phyloP scores from a whole-genome alignment of 1,140 invertebrate species.

The Maconellicoccus hirsutus region DNA sequence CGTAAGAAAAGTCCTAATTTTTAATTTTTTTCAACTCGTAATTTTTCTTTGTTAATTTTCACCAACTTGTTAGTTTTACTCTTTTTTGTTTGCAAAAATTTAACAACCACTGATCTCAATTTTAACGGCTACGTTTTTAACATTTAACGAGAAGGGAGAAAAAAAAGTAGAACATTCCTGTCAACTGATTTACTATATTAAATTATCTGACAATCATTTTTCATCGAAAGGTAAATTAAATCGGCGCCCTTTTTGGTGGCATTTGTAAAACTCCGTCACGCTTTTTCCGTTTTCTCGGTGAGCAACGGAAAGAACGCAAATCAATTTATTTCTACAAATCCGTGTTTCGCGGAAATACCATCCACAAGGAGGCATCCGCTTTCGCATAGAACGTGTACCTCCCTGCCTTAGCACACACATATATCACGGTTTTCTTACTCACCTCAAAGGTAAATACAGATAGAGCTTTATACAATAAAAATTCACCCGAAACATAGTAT shows the following conservation, averaged over 20 bases:
- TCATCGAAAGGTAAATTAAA: slow-evolving; percentile 22
- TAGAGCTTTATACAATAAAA: not conserved
- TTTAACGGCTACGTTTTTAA: not conserved
- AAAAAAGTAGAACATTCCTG: slow-evolving; percentile 12
- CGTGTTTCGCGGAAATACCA: not conserved
- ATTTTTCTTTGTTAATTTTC: too few species aligned
- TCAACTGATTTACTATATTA: slow-evolving; percentile 20
- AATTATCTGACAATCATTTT: slow-evolving; percentile 22
- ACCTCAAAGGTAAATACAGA: not conserved
- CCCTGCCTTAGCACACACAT: too few species aligned
- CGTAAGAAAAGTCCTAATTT: too few species aligned
- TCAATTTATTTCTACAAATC: slow-evolving; percentile 19
- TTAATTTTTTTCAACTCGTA: too few species aligned
- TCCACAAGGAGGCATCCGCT: not conserved
- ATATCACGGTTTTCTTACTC: slow-evolving; percentile 4
- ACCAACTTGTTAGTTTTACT: too few species aligned
- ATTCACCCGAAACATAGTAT: not conserved
- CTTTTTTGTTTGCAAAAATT: not conserved
- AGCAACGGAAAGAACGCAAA: slow-evolving; percentile 6
- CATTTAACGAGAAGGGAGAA: not conserved
- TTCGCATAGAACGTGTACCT: not conserved
- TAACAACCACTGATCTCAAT: slow-evolving; percentile 7
- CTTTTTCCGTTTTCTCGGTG: slow-evolving; percentile 15
- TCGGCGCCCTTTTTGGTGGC: slow-evolving; percentile 7
- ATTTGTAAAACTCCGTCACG: slow-evolving; percentile 16